Percentiles rank a stretch among this genome's conserved stretches.
Evolutionary conservation across 2,888 invertebrate genomes (phyloP).

Genomic region (Aleiodes leptofemur): DNA sequence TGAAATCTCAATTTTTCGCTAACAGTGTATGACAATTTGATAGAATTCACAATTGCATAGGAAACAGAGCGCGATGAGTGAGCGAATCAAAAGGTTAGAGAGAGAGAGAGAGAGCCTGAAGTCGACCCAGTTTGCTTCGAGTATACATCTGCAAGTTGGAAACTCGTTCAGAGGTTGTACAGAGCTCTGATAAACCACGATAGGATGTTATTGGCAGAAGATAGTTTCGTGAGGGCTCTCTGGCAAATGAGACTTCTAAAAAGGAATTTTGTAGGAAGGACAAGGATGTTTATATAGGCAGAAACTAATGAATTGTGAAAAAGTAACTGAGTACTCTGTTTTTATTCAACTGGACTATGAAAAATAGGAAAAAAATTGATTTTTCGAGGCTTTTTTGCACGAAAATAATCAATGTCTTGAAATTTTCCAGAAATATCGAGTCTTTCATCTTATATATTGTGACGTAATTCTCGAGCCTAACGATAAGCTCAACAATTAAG

Average conservation of each 20-base stretch:
- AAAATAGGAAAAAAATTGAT: too few relatives aligned
- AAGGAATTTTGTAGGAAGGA: background rate
- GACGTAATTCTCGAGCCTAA: too few relatives aligned
- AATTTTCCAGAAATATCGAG: too few relatives aligned
- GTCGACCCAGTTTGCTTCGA: background rate
- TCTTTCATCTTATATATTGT: too few relatives aligned
- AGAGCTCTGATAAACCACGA: conserved; percentile 34
- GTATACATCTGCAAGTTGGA: background rate
- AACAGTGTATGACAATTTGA: conserved; percentile 16
- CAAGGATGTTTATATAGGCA: too few relatives aligned
- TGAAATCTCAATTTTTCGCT: too few relatives aligned
- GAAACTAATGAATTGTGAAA: too few relatives aligned
- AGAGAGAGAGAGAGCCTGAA: background rate
- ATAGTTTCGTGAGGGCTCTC: conserved; percentile 33
- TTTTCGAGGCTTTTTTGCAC: too few relatives aligned
- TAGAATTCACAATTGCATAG: background rate
- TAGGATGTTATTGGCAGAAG: conserved; percentile 41
- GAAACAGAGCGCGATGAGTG: conserved; percentile 28
- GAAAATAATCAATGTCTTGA: too few relatives aligned
- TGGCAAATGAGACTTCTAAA: conserved; percentile 22
- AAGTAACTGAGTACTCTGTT: too few relatives aligned
- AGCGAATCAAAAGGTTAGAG: conserved; percentile 12
- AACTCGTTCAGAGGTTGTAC: conserved; percentile 10
- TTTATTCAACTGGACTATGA: too few relatives aligned
- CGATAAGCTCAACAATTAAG: too few relatives aligned